A percentile compares a stretch with the other conserved stretches of the same genome.
phyloP scores from a whole-genome alignment of 2,888 invertebrate genomes.

The Linnaemya tessellans region DNA sequence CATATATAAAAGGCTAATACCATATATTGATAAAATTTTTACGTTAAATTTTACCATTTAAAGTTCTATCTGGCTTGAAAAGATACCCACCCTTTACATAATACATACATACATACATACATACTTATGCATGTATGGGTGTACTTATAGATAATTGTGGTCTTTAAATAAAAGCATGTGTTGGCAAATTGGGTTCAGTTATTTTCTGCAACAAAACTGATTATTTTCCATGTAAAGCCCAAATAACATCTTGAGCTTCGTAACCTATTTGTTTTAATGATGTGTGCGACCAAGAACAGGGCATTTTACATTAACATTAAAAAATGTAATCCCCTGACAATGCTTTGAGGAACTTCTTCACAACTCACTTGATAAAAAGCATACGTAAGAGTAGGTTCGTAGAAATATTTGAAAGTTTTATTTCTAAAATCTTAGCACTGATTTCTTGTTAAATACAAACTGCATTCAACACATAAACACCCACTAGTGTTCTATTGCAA shows the following conservation, averaged over 20 bases:
- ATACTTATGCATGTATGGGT: background rate
- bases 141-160: background rate
- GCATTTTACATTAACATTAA: slow-evolving; percentile 6
- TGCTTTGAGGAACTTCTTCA: slow-evolving; percentile 11
- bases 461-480: slow-evolving; percentile 56
- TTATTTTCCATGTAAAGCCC: slow-evolving; percentile 18
- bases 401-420: slow-evolving; percentile 24
- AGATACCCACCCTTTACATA: background rate
- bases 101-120: background rate
- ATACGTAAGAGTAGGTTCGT: background rate
- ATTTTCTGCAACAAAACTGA: slow-evolving; percentile 14
- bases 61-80: too few relatives aligned
- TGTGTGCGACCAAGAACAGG: slow-evolving; percentile 33
- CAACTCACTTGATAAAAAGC: background rate
- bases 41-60: too few relatives aligned
- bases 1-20: too few relatives aligned
- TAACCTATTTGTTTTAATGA: slow-evolving; percentile 12
- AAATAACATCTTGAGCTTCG: slow-evolving; percentile 31
- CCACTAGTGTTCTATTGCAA: slow-evolving; percentile 34
- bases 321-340: slow-evolving; percentile 36
- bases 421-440: slow-evolving; percentile 42
- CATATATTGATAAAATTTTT: too few relatives aligned
- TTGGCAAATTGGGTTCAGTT: background rate
- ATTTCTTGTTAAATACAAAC: slow-evolving; percentile 24
- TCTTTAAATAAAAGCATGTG: slow-evolving; percentile 9